Conservation (phyloP, 2,888 invertebrate species). For the Tetragnatha montana region DNA sequence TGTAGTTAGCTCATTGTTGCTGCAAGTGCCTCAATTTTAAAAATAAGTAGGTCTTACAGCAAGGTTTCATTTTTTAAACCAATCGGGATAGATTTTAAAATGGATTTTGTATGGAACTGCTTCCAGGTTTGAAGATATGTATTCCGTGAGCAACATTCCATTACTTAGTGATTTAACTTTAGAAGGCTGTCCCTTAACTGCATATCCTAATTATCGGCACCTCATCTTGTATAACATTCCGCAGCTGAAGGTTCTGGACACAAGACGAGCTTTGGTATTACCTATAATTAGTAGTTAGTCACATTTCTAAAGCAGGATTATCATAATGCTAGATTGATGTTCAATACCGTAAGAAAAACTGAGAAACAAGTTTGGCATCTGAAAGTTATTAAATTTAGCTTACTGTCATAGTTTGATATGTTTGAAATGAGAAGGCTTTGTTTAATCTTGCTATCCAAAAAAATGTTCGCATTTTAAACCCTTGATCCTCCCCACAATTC, state of each 20-base stretch:
- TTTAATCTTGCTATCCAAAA: no score
- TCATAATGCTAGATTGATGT: neutral
- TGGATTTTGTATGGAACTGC: slow-evolving; percentile 63
- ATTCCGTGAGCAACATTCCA: slow-evolving; percentile 85
- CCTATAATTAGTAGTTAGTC: slow-evolving; percentile 12
- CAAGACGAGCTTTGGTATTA: slow-evolving; percentile 69
- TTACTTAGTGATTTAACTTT: slow-evolving; percentile 89
- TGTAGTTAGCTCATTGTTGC: no score
- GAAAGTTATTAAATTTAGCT: neutral
- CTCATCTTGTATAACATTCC: slow-evolving; percentile 65
- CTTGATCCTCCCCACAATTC: no score
- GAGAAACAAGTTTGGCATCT: neutral
- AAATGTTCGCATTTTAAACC: no score
- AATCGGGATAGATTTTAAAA: slow-evolving; percentile 62
- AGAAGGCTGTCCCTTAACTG: slow-evolving; percentile 75
- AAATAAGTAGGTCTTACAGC: slow-evolving; percentile 75
- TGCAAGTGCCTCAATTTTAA: no score
- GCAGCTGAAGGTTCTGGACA: slow-evolving; percentile 68
- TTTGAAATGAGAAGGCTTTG: neutral
- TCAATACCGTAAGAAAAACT: neutral
- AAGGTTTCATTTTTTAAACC: slow-evolving; percentile 51
- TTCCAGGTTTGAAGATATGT: slow-evolving; percentile 88
- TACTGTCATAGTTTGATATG: neutral
- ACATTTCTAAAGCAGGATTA: slow-evolving; percentile 39
- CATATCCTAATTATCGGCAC: slow-evolving; percentile 68